phyloP scores from a whole-genome alignment of 2,888 invertebrate species.

The Rotaria sp. region DNA sequence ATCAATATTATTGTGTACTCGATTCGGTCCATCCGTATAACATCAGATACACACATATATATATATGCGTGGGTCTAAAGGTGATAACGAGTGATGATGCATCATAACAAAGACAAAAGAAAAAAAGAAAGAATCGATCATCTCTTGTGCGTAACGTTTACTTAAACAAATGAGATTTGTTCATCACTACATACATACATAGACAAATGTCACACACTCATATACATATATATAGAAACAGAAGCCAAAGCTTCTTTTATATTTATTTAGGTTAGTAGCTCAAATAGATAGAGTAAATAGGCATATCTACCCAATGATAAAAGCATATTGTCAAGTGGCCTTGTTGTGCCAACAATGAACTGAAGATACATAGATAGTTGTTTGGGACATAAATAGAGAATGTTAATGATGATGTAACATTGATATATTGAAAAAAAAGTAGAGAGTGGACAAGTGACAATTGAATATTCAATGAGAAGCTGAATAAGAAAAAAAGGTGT shows the following conservation, averaged over 20 bases:
- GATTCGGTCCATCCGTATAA: background rate
- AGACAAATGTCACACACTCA: background rate
- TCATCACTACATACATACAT: background rate
- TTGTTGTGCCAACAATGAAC: background rate
- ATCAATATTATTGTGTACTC: background rate
- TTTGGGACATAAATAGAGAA: background rate
- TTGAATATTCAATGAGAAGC: constrained; percentile 12
- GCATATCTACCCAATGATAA: background rate
- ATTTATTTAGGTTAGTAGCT: constrained; percentile 3
- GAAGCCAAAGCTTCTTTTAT: background rate
- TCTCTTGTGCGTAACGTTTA: background rate
- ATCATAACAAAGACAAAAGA: background rate
- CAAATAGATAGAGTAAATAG: background rate
- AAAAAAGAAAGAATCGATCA: background rate
- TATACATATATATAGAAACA: background rate
- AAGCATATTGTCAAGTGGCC: background rate
- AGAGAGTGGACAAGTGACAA: background rate
- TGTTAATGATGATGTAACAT: constrained; percentile 12
- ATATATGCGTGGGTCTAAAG: background rate
- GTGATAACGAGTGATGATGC: background rate
- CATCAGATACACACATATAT: background rate
- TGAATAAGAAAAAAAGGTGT: background rate
- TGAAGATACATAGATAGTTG: background rate
- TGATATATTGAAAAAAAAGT: background rate
- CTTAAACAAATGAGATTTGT: constrained; percentile 19